phyloP scores from a whole-genome alignment of 2,888 invertebrate genomes.

The Limenitis camilla region DNA sequence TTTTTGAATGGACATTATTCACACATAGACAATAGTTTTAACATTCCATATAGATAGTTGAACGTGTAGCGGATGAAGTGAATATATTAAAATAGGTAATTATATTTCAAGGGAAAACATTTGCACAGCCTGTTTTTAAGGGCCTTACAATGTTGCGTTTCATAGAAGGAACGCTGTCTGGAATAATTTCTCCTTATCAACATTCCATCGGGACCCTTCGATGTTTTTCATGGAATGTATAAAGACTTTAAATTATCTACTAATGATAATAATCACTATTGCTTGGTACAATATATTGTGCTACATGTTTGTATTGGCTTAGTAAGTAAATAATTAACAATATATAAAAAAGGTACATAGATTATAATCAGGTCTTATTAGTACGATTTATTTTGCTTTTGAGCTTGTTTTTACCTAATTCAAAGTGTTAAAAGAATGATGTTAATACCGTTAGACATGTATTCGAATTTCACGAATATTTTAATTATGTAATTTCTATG shows the following conservation, averaged over 20 bases:
- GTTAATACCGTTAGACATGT: too few relatives aligned
- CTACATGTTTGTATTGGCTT: not conserved
- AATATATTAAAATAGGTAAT: constrained; percentile 69
- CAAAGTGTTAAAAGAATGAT: too few relatives aligned
- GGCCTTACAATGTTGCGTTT: constrained; percentile 50
- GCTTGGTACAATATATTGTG: constrained; percentile 1
- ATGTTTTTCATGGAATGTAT: constrained; percentile 32
- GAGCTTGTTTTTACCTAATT: too few relatives aligned
- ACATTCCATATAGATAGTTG: constrained; percentile 35
- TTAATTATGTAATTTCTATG: too few relatives aligned
- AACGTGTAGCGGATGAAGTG: constrained; percentile 46
- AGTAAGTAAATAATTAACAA: not conserved
- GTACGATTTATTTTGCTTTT: too few relatives aligned
- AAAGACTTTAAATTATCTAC: constrained; percentile 20
- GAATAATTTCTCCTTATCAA: constrained; percentile 56
- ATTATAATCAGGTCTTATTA: too few relatives aligned
- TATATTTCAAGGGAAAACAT: constrained; percentile 47
- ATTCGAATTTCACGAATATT: too few relatives aligned
- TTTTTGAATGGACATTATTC: not conserved
- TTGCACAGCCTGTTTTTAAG: constrained; percentile 40
- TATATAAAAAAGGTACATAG: not conserved
- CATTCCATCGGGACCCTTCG: constrained; percentile 48
- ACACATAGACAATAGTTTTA: constrained; percentile 34
- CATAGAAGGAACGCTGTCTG: constrained; percentile 41
- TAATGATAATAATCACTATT: constrained; percentile 36